Conservation (phyloP, 2,113 vertebrate genomes). For the Phalacrocorax brasilianus region DNA sequence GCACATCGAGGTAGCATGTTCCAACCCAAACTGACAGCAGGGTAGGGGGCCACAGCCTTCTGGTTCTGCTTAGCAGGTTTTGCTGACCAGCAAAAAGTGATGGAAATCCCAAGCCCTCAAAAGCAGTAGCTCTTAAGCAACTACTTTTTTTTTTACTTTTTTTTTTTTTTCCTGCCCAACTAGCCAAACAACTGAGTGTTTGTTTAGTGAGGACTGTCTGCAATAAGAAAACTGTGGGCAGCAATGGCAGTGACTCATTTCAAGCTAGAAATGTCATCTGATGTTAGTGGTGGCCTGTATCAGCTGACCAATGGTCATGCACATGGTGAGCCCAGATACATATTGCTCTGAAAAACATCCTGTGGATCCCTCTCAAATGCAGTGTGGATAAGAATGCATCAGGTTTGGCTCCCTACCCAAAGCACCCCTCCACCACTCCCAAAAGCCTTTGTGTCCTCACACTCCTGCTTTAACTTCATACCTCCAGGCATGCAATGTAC, state of each 20-base stretch:
- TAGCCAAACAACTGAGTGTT: background rate
- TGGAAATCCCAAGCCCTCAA: background rate
- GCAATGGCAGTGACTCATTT: background rate
- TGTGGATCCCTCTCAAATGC: accelerated
- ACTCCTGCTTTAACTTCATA: background rate
- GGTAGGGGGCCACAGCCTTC: accelerated
- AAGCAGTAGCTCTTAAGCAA: background rate
- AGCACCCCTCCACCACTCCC: background rate
- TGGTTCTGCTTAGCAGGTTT: slow-evolving; percentile 15
- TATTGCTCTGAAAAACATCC: background rate
- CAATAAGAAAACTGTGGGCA: background rate
- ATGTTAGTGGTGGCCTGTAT: background rate
- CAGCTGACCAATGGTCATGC: background rate
- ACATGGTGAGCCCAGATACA: background rate
- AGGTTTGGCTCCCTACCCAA: background rate
- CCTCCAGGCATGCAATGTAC: accelerated
- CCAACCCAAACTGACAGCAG: background rate
- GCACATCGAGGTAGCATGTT: background rate
- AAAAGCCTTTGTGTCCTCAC: background rate
- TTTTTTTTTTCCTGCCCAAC: background rate
- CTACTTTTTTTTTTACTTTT: too few relatives aligned
- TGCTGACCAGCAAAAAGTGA: slow-evolving; percentile 1
- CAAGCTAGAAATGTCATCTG: background rate
- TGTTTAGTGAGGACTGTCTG: background rate
- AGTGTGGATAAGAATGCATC: background rate